These are phyloP conservation scores for Helleia helle DNA, from an alignment of 2,888 invertebrate genomes.

Conservation along the genomic window DNA sequence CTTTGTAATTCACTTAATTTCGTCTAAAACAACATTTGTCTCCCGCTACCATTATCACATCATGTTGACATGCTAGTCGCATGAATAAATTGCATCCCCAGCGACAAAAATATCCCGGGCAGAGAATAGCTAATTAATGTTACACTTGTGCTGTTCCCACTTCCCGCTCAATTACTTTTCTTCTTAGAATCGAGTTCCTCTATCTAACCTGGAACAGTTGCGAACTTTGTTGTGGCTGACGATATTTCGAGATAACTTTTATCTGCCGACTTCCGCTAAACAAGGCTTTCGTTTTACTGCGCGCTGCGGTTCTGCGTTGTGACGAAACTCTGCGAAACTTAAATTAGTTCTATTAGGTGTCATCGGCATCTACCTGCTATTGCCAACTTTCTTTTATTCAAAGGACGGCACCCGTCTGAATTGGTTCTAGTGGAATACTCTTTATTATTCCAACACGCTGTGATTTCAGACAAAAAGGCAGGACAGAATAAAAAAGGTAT, in stretches of 20 bases:
- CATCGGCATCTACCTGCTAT: conserved; percentile 25
- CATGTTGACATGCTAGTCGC: too few relatives aligned
- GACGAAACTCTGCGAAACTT: conserved; percentile 41
- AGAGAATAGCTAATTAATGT: conserved; percentile 33
- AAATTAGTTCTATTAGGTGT: conserved; percentile 39
- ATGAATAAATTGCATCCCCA: too few relatives aligned
- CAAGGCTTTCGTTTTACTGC: conserved; percentile 47
- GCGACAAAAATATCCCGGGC: background rate
- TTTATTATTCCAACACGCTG: too few relatives aligned
- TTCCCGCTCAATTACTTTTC: conserved; percentile 49
- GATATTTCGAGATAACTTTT: conserved; percentile 53
- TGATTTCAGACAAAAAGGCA: too few relatives aligned
- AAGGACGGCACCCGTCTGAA: too few relatives aligned
- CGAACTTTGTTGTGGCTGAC: conserved; percentile 49
- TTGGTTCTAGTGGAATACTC: too few relatives aligned
- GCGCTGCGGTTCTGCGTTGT: conserved; percentile 31
- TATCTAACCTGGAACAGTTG: conserved; percentile 56
- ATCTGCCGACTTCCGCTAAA: conserved; percentile 41
- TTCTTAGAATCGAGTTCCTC: conserved; percentile 55
- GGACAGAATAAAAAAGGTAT: too few relatives aligned
- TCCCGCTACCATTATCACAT: too few relatives aligned
- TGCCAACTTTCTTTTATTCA: background rate
- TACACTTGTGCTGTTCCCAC: conserved; percentile 33
- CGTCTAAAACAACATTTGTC: too few relatives aligned
- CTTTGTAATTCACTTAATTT: too few relatives aligned